Evolutionary conservation across 2,888 invertebrate species (phyloP).

Genomic region (Nemapogon koenigi): DNA sequence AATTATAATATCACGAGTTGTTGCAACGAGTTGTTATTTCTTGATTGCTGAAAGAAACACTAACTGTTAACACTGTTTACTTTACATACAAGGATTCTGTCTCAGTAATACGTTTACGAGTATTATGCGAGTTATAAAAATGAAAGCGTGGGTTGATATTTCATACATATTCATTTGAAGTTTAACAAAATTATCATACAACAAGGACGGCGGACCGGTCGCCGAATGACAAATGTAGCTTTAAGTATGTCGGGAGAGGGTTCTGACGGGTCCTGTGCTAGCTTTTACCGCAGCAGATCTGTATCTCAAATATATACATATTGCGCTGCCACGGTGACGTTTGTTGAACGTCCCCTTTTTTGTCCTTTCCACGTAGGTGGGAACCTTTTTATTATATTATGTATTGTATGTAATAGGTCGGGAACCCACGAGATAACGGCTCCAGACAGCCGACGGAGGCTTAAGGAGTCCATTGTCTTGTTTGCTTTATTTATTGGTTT

Average conservation of each 20-base stretch:
- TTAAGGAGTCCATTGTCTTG: slow-evolving; percentile 23
- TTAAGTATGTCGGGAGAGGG: slow-evolving; percentile 22
- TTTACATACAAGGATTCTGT: too few relatives aligned
- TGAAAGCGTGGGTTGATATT: too few relatives aligned
- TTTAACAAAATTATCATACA: slow-evolving; percentile 23
- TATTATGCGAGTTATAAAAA: too few relatives aligned
- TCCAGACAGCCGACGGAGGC: slow-evolving; percentile 13
- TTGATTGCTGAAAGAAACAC: too few relatives aligned
- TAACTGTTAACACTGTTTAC: too few relatives aligned
- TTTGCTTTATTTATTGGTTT: slow-evolving; percentile 35
- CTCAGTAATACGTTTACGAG: too few relatives aligned
- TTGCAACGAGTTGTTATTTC: too few relatives aligned
- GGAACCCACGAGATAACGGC: slow-evolving; percentile 24
- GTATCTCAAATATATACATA: slow-evolving; percentile 15
- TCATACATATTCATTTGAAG: too few relatives aligned
- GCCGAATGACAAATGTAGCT: slow-evolving; percentile 26
- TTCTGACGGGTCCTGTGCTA: slow-evolving; percentile 2
- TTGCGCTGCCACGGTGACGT: slow-evolving; percentile 25
- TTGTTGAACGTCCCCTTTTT: slow-evolving; percentile 24
- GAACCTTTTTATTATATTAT: slow-evolving; percentile 39
- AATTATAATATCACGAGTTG: too few relatives aligned
- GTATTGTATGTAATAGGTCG: slow-evolving; percentile 33
- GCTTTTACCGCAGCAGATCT: slow-evolving; percentile 9
- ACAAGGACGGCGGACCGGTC: slow-evolving; percentile 14
- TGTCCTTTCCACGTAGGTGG: slow-evolving; percentile 33